Evolutionary conservation across 1,140 invertebrate genomes (phyloP).

Genomic region (Hylaeus anthracinus): DNA sequence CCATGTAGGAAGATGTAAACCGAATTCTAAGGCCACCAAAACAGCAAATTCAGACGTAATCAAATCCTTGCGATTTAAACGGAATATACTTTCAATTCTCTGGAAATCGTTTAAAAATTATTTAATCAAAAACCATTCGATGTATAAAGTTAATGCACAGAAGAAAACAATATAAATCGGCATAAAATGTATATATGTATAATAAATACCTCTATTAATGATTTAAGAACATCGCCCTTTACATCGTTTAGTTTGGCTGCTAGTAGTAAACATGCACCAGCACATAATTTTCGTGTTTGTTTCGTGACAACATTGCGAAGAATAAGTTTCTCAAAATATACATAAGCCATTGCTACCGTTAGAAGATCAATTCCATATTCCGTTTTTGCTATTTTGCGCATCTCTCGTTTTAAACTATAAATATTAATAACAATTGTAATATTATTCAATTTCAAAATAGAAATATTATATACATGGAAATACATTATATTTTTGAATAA

Average conservation of each 20-base stretch:
- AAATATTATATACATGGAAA: background rate
- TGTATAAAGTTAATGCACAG: slow-evolving; percentile 26
- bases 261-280: slow-evolving; percentile 95
- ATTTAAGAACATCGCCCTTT: slow-evolving; percentile 92
- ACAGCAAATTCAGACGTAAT: slow-evolving; percentile 96
- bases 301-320: slow-evolving; percentile 96
- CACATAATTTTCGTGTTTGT: slow-evolving; percentile 96
- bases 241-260: slow-evolving; percentile 98
- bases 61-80: slow-evolving; percentile 95
- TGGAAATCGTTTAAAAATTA: slow-evolving; percentile 77
- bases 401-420: slow-evolving; percentile 95
- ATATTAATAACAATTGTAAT: background rate
- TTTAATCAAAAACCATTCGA: slow-evolving; percentile 42
- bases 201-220: slow-evolving; percentile 90
- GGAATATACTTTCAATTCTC: slow-evolving; percentile 94
- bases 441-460: background rate
- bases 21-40: slow-evolving; percentile 96
- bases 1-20: slow-evolving; percentile 93
- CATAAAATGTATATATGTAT: slow-evolving; percentile 18
- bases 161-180: slow-evolving; percentile 26
- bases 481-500: slow-evolving; percentile 14
- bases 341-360: slow-evolving; percentile 97
- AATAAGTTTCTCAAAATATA: slow-evolving; percentile 98
- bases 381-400: slow-evolving; percentile 95
- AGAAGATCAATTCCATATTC: slow-evolving; percentile 93